Evolutionary conservation across 2,888 invertebrate genomes (phyloP).

Genomic region (Mythimna ferrago): DNA sequence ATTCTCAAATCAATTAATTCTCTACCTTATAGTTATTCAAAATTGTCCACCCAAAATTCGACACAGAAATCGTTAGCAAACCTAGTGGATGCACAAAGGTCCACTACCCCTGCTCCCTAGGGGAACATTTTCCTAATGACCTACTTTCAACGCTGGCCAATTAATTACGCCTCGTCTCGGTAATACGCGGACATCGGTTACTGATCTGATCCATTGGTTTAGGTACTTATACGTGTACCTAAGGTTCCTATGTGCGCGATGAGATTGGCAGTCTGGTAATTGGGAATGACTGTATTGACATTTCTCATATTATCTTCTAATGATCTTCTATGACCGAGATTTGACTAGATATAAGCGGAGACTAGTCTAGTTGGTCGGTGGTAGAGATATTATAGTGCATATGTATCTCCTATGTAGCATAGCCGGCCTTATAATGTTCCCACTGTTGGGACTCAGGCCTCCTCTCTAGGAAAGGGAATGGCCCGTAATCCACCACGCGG

Average conservation of each 20-base stretch:
- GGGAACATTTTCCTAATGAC: constrained; percentile 62
- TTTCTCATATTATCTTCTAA: no score
- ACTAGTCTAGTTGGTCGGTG: no score
- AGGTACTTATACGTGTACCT: not conserved
- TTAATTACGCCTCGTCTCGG: constrained; percentile 57
- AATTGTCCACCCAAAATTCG: not conserved
- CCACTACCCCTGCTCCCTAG: constrained; percentile 13
- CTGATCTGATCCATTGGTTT: constrained; percentile 21
- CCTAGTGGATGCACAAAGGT: constrained; percentile 12
- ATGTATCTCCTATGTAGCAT: no score
- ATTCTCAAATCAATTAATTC: no score
- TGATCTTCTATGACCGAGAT: no score
- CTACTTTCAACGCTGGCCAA: constrained; percentile 54
- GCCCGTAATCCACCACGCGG: no score
- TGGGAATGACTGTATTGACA: not conserved
- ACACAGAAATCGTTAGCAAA: not conserved
- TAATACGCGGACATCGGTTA: constrained; percentile 47
- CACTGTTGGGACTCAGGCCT: no score
- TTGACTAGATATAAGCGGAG: no score
- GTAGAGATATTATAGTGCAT: no score
- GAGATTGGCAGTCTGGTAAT: not conserved
- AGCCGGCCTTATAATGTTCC: no score
- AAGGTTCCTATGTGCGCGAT: not conserved
- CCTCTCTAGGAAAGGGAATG: no score
- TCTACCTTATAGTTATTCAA: not conserved